These are phyloP conservation scores for Leucozona laternaria DNA, from an alignment of 2,888 invertebrate genomes.

Conservation along the genomic window DNA sequence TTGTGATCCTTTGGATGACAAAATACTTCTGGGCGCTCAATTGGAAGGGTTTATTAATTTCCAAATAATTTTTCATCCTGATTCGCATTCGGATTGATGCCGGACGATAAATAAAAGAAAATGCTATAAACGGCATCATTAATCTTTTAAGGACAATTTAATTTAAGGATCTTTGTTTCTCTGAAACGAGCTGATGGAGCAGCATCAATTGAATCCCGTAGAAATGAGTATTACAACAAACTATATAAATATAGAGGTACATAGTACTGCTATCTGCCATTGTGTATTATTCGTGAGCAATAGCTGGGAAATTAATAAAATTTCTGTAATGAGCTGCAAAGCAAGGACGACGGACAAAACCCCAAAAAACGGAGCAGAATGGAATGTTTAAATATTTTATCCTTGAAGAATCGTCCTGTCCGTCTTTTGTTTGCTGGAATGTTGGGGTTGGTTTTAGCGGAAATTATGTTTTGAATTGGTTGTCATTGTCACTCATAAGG, in stretches of 20 bases:
- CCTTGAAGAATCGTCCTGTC: conserved; percentile 36
- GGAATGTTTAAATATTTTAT: conserved; percentile 64
- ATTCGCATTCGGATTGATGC: conserved; percentile 59
- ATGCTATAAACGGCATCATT: conserved; percentile 70
- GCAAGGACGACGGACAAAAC: conserved; percentile 41
- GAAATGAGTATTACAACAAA: neutral
- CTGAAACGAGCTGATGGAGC: no score
- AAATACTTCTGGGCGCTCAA: conserved; percentile 35
- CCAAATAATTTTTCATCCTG: conserved; percentile 66
- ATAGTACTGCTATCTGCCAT: neutral
- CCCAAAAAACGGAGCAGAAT: neutral
- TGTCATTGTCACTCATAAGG: conserved; percentile 64
- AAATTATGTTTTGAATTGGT: conserved; percentile 64
- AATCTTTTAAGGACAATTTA: conserved; percentile 75
- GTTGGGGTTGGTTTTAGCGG: conserved; percentile 18
- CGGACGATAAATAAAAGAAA: conserved; percentile 65
- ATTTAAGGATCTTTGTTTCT: conserved; percentile 66
- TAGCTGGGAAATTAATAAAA: conserved; percentile 68
- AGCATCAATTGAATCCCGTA: neutral
- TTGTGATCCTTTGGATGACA: conserved; percentile 60
- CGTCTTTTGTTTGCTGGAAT: conserved; percentile 7
- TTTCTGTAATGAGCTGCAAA: conserved; percentile 67
- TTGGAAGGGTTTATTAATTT: conserved; percentile 70
- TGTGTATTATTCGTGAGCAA: conserved; percentile 39
- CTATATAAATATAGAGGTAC: no score